phyloP scores from a whole-genome alignment of 2,888 invertebrate species.

The Leptinotarsa juncta region DNA sequence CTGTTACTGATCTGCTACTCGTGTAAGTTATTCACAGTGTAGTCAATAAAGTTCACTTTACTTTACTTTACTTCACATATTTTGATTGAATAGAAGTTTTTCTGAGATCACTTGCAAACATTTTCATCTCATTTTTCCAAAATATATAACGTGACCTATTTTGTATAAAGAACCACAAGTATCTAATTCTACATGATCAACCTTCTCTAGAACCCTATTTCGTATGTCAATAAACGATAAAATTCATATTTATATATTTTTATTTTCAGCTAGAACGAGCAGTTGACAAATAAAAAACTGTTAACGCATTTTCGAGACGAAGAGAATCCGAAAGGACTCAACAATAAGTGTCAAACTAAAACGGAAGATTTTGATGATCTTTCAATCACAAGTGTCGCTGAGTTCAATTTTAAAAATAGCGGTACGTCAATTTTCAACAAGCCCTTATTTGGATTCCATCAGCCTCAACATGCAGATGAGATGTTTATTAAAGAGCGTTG shows the following conservation, averaged over 20 bases:
- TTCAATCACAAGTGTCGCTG: conserved; percentile 6
- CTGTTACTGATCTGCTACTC: no score
- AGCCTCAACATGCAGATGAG: conserved; percentile 57
- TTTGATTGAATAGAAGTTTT: no score
- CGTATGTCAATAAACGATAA: not conserved
- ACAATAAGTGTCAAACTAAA: conserved; percentile 3
- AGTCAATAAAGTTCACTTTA: no score
- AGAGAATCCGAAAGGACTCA: not conserved
- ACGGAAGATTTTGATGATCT: not conserved
- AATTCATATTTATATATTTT: not conserved
- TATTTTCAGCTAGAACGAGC: not conserved
- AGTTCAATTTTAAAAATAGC: not conserved
- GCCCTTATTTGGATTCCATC: conserved; percentile 58
- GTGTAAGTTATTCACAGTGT: no score
- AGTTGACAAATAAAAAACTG: not conserved
- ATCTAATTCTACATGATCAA: no score
- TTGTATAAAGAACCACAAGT: no score
- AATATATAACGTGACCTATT: no score
- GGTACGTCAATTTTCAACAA: conserved; percentile 1
- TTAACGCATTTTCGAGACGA: not conserved
- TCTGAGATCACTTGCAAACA: no score
- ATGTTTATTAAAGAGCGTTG: conserved; percentile 57
- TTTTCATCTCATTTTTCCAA: no score
- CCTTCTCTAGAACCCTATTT: no score
- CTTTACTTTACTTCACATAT: no score